A percentile compares a stretch with the other conserved stretches of the same genome.
These are phyloP conservation scores for Punctoribates punctum DNA, from an alignment of 2,888 invertebrate genomes.

Conservation along the genomic window DNA sequence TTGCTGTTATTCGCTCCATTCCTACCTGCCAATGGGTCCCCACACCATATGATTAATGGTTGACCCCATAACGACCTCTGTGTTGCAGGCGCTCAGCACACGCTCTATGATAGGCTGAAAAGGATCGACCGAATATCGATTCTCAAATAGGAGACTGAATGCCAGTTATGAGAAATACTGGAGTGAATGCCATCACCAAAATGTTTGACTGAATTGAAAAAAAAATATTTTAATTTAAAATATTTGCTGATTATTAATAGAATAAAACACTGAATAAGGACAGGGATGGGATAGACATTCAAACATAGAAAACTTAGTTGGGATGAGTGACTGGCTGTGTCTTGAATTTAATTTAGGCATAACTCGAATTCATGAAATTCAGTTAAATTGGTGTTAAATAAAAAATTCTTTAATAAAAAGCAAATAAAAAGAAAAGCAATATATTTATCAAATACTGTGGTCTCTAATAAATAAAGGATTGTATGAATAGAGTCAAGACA, in stretches of 20 bases:
- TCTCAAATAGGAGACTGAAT: constrained; percentile 7
- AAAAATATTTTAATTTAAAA: neutral
- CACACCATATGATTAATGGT: constrained; percentile 24
- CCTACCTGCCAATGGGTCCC: constrained; percentile 34
- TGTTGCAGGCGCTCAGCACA: constrained; percentile 19
- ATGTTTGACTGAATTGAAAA: neutral
- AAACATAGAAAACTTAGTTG: neutral
- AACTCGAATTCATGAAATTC: neutral
- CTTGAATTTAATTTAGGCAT: neutral
- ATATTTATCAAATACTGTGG: too few species aligned
- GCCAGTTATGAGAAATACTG: neutral
- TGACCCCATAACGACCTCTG: constrained; percentile 35
- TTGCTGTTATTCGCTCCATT: neutral
- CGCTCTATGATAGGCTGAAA: constrained; percentile 19
- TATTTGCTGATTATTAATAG: neutral
- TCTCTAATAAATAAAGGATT: neutral
- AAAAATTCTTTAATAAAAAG: neutral
- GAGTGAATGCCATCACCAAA: constrained; percentile 15
- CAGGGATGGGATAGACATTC: neutral
- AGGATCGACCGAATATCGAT: constrained; percentile 22
- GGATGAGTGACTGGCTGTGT: neutral
- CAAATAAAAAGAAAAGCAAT: too few species aligned
- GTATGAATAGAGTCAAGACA: neutral
- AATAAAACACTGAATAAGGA: neutral
- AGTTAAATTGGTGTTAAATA: neutral